Evolutionary conservation across 2,888 invertebrate genomes (phyloP), one percentile per base, ranked within the genome.

Genomic region (Liopterus haemorrhoidalis): DNA sequence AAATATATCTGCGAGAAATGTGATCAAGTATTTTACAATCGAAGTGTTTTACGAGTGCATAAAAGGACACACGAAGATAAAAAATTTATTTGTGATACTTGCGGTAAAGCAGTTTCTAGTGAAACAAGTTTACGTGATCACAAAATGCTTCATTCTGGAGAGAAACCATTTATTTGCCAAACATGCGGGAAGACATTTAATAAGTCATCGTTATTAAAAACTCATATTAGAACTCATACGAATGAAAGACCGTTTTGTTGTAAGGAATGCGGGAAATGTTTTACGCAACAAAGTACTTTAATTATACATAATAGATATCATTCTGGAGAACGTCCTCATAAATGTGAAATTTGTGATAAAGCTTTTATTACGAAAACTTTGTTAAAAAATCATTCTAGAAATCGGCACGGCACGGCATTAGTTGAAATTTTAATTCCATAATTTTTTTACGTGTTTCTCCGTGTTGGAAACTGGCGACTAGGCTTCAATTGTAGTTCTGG

Each of bases 241-340:
- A 41, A 43, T 32, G 9, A 35, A n/a, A 49, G 40, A 20, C 49
- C 49, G 2, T 37, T 41, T 27, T 5, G 9, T 1, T 41, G 41
- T 31, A 20, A 8, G 4, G 22, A 11, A 14, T 42, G 48, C 32
- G 25, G 33, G 8, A 55, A 53, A 25, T 45, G 48, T 2, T 55
- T 53, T 36, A 46, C 52, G 1, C 54, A 54, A 35, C 42, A 50
- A 4, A 50, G 48, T 18, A 49, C 49, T 27, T 42, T 55, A 40
- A 49, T 50, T 4, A 44, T 51, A 20, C 55, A 55, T 35, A 44
- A 45, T 4, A 41, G 51, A n/a, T 43, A 43, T 5, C 54, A 53
- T 32, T 53, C 59, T 4, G 62, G 62, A 3, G 62, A 63, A 40
- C 54, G 60, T 44, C 63, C 63, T 4, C 63, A 58, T 39, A 24